Evolutionary conservation across 2,113 vertebrate species (phyloP), one percentile per base, ranked within the genome.

Genomic region (Oryzias melastigma): DNA sequence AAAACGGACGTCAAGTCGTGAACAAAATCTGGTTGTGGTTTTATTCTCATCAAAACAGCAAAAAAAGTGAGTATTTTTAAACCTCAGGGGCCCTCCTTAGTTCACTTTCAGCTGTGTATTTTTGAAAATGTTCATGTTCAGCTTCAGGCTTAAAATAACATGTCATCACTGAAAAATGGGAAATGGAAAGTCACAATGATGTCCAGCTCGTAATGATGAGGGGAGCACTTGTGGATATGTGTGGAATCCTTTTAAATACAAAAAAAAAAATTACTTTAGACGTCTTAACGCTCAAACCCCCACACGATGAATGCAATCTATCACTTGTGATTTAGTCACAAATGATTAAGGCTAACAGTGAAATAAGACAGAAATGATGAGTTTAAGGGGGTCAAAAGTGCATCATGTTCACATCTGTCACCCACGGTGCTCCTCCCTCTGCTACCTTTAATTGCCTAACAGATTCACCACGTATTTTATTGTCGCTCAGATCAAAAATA

Each of bases 381-480:
- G 62, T 67, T 71, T 52, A 52, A 20, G 5, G 52, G 43, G 41
- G 45, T 74, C 80, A 56, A 54, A 40, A 24, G 29, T 79, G 58
- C 48, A 62, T 80, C 53, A 54, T 51, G 74, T 85, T 59, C 53
- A 55, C 44, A 65, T 70, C 45, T 82, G 75, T 76, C 82, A 75
- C 72, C 60, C 65, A 14, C 70, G 83, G 58, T 55, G 67, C 77
- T 83, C 80, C 71, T 75, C 74, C 71, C 47, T 70, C 78, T 71
- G 77, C 54, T 69, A 67, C 77, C n/a, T 19, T 12, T 54, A 55
- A 79, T 69, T 67, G 52, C 43, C 44, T 85, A 54, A 71, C 47
- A 75, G 76, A 72, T 81, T 71, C 61, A 75, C 29, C 22, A 62
- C 62, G 69, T 70, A 67, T 75, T 68, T 80, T 52, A 62, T 14